Evolutionary conservation across 2,113 vertebrate species (phyloP).

Genomic region (Pseudois nayaur): DNA sequence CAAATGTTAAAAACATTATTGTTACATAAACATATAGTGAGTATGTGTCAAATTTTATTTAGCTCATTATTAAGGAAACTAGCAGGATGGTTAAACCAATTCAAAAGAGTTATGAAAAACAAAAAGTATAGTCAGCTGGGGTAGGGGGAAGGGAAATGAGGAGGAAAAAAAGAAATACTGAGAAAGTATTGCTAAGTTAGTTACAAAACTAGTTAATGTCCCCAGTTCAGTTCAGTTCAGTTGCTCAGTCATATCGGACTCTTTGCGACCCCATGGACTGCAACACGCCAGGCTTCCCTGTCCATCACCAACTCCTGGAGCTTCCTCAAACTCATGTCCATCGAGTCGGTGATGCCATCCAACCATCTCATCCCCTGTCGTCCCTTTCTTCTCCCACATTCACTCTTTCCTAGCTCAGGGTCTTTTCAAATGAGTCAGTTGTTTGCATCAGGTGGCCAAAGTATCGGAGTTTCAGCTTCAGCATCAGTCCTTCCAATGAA

Average conservation of each 20-base stretch:
- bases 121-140: neutral
- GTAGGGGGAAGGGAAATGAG: neutral
- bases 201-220: neutral
- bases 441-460: neutral
- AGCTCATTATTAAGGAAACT: conserved; percentile 44
- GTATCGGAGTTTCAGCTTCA: neutral
- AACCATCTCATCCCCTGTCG: neutral
- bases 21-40: conserved; percentile 24
- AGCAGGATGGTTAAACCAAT: neutral
- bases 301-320: neutral
- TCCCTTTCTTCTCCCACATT: neutral
- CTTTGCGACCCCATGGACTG: neutral
- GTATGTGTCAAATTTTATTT: conserved; percentile 20
- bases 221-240: neutral
- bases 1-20: conserved; percentile 44
- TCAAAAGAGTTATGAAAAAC: neutral
- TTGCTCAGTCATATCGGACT: neutral
- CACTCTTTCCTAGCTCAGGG: neutral
- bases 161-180: neutral
- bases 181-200: neutral
- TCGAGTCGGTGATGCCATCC: neutral
- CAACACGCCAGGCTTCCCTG: neutral
- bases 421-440: neutral
- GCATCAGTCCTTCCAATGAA: neutral
- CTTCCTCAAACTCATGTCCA: neutral